Percentiles rank a stretch among this genome's conserved stretches.
Conservation (phyloP, 2,888 invertebrate species). For the Cylindroiulus punctatus region DNA sequence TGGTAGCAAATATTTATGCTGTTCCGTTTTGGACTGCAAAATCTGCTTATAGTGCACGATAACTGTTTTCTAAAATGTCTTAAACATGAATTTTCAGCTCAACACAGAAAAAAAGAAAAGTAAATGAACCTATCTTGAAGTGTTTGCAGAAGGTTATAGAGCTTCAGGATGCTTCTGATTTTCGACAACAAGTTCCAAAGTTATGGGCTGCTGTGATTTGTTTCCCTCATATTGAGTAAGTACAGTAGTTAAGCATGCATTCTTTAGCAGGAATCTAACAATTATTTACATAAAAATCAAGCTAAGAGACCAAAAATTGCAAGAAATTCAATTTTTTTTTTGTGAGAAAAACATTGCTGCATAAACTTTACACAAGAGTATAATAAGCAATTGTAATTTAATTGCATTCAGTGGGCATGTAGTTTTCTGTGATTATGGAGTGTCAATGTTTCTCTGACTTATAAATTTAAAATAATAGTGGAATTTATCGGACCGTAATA, state of each 20-base stretch:
- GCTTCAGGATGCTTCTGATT: constrained; percentile 49
- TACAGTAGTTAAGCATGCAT: neutral
- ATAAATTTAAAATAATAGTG: constrained; percentile 25
- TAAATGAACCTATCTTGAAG: constrained; percentile 17
- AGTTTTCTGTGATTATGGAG: neutral
- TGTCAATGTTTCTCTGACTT: neutral
- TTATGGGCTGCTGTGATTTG: constrained; percentile 62
- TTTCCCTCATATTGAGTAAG: constrained; percentile 58
- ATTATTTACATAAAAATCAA: too few species aligned
- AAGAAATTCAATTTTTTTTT: too few species aligned
- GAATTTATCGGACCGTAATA: constrained; percentile 7
- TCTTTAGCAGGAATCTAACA: neutral
- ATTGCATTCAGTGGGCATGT: too few species aligned
- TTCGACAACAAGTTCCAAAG: constrained; percentile 58
- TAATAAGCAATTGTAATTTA: too few species aligned
- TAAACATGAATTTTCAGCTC: constrained; percentile 54
- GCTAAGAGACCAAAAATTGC: too few species aligned
- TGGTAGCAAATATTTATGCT: neutral
- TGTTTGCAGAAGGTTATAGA: constrained; percentile 9
- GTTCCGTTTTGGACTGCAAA: neutral
- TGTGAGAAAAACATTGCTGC: too few species aligned
- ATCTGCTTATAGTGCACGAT: neutral
- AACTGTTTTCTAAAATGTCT: neutral
- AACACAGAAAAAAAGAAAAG: constrained; percentile 46
- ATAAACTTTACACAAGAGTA: too few species aligned